phyloP scores from a whole-genome alignment of 2,888 invertebrate genomes.

The Apoderus coryli region DNA sequence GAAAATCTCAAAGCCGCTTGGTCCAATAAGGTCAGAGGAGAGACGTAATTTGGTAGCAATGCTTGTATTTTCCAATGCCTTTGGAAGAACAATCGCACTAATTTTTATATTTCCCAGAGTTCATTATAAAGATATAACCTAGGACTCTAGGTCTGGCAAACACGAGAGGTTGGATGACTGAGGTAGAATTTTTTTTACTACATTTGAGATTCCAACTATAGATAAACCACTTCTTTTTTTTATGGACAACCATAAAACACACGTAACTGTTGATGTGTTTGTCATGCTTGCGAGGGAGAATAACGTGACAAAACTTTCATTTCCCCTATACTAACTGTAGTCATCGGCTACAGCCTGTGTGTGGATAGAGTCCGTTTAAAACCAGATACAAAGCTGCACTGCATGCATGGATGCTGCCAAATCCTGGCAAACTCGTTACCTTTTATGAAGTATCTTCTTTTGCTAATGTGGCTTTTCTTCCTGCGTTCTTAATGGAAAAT shows the following conservation, averaged over 20 bases:
- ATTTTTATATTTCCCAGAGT: constrained; percentile 12
- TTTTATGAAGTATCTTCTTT: neutral
- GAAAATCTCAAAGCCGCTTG: constrained; percentile 12
- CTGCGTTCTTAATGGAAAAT: neutral
- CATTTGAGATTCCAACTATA: constrained; percentile 8
- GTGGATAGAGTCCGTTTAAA: constrained; percentile 1
- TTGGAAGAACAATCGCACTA: constrained; percentile 11
- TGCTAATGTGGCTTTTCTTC: constrained; percentile 12
- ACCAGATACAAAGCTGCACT: constrained; percentile 1
- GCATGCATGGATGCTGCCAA: constrained; percentile 1
- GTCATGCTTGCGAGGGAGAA: constrained; percentile 2
- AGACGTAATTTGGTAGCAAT: constrained; percentile 9
- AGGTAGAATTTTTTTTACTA: constrained; percentile 9
- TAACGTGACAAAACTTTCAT: neutral
- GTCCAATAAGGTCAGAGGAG: constrained; percentile 10
- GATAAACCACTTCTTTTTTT: constrained; percentile 9
- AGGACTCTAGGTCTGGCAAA: constrained; percentile 11
- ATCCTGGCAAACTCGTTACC: neutral
- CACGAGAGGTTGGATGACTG: constrained; percentile 13
- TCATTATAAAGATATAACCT: constrained; percentile 11
- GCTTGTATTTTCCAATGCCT: constrained; percentile 9
- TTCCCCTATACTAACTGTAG: constrained; percentile 3
- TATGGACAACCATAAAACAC: constrained; percentile 10
- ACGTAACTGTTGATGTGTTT: constrained; percentile 4
- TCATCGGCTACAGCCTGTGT: constrained; percentile 2